Evolutionary conservation across 2,888 invertebrate species (phyloP).

Genomic region (Calameuta pallipes): DNA sequence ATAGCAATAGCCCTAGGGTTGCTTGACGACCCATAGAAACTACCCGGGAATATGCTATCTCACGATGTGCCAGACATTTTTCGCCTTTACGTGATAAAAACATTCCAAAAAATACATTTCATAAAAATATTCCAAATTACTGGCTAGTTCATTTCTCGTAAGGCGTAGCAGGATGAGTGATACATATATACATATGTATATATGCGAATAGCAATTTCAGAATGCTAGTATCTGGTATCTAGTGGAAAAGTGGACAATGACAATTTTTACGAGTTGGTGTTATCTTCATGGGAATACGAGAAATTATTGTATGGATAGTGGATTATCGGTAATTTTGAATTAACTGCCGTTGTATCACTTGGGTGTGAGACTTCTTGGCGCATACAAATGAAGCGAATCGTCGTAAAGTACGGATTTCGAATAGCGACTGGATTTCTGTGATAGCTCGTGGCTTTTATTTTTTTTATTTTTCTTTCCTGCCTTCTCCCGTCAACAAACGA

Average conservation of each 20-base stretch:
- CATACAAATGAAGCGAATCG: background rate
- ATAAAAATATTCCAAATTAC: background rate
- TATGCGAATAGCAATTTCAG: background rate
- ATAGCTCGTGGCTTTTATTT: background rate
- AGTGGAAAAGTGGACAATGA: background rate
- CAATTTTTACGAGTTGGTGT: background rate
- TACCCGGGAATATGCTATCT: background rate
- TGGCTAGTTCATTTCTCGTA: background rate
- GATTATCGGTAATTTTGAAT: background rate
- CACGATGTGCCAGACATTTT: background rate
- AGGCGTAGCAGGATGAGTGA: background rate
- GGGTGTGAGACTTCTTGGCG: background rate
- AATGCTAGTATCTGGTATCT: background rate
- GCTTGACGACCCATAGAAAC: background rate
- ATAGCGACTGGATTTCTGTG: background rate
- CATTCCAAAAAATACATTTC: background rate
- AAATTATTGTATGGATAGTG: background rate
- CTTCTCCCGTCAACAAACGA: background rate
- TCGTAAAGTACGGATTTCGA: background rate
- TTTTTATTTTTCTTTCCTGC: background rate
- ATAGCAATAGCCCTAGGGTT: background rate
- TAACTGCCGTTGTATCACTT: background rate
- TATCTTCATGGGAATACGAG: background rate
- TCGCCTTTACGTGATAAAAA: background rate
- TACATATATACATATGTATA: background rate